phyloP scores from a whole-genome alignment of 2,888 invertebrate genomes.

The Galeruca laticollis region DNA sequence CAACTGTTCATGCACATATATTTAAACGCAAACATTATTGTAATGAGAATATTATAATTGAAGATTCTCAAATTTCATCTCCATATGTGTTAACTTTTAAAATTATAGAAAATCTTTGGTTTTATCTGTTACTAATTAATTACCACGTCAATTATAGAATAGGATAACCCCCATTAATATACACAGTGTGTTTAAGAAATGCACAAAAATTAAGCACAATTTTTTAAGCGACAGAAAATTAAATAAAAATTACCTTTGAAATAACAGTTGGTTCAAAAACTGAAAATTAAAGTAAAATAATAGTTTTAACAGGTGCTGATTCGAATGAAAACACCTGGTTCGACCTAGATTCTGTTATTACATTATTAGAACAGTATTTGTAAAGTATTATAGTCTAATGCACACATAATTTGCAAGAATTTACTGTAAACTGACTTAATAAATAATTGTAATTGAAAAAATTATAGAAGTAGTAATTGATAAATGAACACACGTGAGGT shows the following conservation, averaged over 20 bases:
- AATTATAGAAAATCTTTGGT: background rate
- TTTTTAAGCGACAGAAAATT: background rate
- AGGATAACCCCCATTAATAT: background rate
- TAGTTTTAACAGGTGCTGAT: background rate
- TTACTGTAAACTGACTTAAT: too few species aligned
- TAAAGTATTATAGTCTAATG: background rate
- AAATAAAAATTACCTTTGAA: constrained; percentile 6
- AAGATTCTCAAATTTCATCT: too few species aligned
- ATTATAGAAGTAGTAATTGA: too few species aligned
- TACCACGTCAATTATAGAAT: background rate
- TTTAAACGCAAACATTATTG: too few species aligned
- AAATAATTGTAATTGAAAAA: too few species aligned
- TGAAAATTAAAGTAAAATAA: constrained; percentile 7
- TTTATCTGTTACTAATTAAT: background rate
- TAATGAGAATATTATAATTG: too few species aligned
- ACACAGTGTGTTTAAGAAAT: background rate
- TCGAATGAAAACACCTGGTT: constrained; percentile 1
- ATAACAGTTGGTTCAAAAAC: background rate
- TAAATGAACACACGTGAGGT: too few species aligned
- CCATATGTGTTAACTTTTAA: too few species aligned
- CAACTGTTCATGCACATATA: too few species aligned
- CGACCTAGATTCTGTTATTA: background rate
- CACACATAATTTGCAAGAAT: too few species aligned
- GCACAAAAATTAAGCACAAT: background rate
- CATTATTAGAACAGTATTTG: background rate